Percentiles rank a stretch among this genome's conserved stretches.
Conservation (phyloP, 2,888 invertebrate genomes). For the Teleogryllus oceanicus region DNA sequence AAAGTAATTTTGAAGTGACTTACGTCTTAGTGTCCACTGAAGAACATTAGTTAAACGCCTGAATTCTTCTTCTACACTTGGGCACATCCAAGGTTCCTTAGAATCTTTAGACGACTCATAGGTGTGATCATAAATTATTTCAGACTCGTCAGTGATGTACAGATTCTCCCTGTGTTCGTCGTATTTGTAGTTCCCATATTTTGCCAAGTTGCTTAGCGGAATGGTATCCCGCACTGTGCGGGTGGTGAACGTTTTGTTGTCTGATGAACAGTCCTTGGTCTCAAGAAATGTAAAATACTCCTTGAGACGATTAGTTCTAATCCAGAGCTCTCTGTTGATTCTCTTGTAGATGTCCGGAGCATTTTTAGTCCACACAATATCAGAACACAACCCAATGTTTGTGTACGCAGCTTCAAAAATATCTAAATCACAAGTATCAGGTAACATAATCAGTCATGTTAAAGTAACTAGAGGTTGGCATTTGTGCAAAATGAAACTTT, state of each 20-base stretch:
- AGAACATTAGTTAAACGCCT: conserved; percentile 18
- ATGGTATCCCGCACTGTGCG: conserved; percentile 59
- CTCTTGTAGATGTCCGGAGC: conserved; percentile 21
- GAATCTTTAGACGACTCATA: background rate
- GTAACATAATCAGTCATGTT: conserved; percentile 29
- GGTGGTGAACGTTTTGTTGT: background rate
- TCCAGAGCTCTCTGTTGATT: conserved; percentile 22
- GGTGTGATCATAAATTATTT: background rate
- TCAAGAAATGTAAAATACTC: background rate
- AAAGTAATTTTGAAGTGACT: background rate
- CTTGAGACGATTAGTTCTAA: background rate
- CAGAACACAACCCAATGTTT: conserved; percentile 25
- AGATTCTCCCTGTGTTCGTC: conserved; percentile 56
- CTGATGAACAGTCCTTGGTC: background rate
- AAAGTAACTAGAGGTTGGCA: background rate
- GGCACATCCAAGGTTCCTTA: background rate
- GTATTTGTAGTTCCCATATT: conserved; percentile 58
- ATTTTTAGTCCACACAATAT: conserved; percentile 20
- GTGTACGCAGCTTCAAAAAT: conserved; percentile 23
- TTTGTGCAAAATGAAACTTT: conserved; percentile 5
- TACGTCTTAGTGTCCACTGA: background rate
- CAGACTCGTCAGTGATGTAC: conserved; percentile 42
- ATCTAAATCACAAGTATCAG: conserved; percentile 19
- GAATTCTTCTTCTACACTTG: background rate
- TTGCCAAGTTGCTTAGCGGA: conserved; percentile 60